Base-by-base conservation (phyloP, 1,140 invertebrate species). In the Orius laevigatus region DNA sequence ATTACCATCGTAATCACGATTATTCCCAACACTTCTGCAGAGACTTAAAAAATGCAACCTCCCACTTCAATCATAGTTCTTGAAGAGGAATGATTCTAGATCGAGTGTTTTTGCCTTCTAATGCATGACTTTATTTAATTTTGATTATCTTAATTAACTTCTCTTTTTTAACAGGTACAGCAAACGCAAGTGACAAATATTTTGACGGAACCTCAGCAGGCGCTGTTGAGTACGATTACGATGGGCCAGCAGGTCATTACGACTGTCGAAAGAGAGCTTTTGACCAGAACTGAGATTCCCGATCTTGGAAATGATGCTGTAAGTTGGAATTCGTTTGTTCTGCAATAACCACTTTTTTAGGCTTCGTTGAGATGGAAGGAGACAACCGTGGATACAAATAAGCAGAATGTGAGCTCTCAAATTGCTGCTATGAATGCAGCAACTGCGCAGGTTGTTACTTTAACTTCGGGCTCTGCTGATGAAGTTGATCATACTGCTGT, bases 351-450 rank as follows among this genome's bases (percentile, higher is more conserved):
- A n/a, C n/a, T n/a, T 31, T 57, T 51, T 10, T 54, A 74, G 71
- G 81, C 82, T 1, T 88, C 87, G 1, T 71, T 85, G 53, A 82
- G 88, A 70, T 95, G 91, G 90, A 89, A 88, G 63, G 85, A 93
- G 60, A 84, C 84, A 42, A 88, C 84, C 3, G 70, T 96, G 60
- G 94, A 97, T 63, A 87, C 92, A 10, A 92, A 91, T 61, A 92
- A 93, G 60, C 92, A 98, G 66, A 91, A 85, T 57, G 86, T 98
- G 14, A 87, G 87, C 32, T 90, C 88, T 32, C 90, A 98, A 65
- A 83, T 98, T 56, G 94, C 93, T 9, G 93, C 93, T 31, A 98
- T 98, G 92, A 98, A 93, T 70, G 94, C 93, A 1, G 94, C 94
- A 34, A 98, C 94, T 0, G 95, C 95, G 10, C 90, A 97, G 65